These are phyloP conservation scores for Trichacis sp. DNA, from an alignment of 2,888 invertebrate species.

Conservation along the genomic window DNA sequence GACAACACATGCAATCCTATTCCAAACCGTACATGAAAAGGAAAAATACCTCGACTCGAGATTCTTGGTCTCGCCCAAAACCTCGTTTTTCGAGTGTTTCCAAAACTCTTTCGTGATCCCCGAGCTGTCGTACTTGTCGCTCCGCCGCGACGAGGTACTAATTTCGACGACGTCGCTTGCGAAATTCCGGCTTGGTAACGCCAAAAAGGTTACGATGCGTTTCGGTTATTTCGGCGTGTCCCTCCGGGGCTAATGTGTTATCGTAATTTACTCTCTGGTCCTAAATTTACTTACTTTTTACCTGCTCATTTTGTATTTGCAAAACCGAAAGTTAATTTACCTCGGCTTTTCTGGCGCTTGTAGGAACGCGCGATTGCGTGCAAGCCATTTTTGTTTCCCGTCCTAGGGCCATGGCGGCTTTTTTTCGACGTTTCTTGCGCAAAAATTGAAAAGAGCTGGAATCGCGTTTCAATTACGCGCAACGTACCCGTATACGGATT, in stretches of 20 bases:
- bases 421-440: not conserved
- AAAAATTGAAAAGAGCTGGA: constrained; percentile 1
- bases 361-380: constrained; percentile 18
- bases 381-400: not conserved
- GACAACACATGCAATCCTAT: too few relatives aligned
- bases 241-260: constrained; percentile 43
- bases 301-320: constrained; percentile 35
- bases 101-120: constrained; percentile 41
- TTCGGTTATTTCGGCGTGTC: constrained; percentile 38
- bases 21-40: too few relatives aligned
- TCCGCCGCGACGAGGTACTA: constrained; percentile 40
- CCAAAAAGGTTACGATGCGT: too few relatives aligned
- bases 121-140: constrained; percentile 46
- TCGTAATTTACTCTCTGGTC: constrained; percentile 40
- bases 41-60: too few relatives aligned
- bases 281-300: constrained; percentile 38
- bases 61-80: too few relatives aligned
- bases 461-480: constrained; percentile 4
- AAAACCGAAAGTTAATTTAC: constrained; percentile 40
- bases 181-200: constrained; percentile 39
- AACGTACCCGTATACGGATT: not conserved
- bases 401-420: not conserved
- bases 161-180: constrained; percentile 41
- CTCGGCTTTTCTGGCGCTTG: constrained; percentile 29
- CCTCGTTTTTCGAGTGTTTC: constrained; percentile 14